These are phyloP conservation scores for Thamnophis sirtalis DNA, from an alignment of 2,113 vertebrate species.

Conservation along the genomic window DNA sequence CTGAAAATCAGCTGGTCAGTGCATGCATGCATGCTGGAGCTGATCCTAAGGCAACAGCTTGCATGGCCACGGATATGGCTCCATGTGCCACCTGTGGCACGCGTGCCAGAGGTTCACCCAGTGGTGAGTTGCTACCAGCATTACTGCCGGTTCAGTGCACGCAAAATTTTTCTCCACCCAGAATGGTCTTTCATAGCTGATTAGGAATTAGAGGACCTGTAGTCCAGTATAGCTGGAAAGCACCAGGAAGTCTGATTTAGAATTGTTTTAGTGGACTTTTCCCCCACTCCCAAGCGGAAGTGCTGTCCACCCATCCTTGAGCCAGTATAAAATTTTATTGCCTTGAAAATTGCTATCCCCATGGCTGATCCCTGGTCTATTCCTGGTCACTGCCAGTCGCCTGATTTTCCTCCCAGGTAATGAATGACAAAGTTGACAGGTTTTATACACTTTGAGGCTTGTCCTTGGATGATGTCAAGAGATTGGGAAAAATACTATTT, in stretches of 20 bases:
- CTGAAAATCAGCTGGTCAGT: too few relatives aligned
- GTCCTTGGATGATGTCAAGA: neutral
- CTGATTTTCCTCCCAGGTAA: neutral
- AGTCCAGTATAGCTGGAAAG: neutral
- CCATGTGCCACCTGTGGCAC: too few relatives aligned
- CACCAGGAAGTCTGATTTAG: neutral
- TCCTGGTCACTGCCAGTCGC: neutral
- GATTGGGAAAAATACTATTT: neutral
- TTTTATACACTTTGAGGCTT: neutral
- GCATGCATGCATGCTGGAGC: too few relatives aligned
- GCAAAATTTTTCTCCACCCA: neutral
- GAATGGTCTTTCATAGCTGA: neutral
- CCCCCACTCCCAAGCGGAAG: neutral
- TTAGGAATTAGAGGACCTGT: neutral
- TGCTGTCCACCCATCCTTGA: neutral
- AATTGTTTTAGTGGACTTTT: neutral
- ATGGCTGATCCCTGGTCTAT: neutral
- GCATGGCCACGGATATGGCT: too few relatives aligned
- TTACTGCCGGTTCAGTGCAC: too few relatives aligned
- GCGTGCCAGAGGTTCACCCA: too few relatives aligned
- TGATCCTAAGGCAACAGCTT: too few relatives aligned
- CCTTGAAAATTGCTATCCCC: neutral
- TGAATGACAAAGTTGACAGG: neutral
- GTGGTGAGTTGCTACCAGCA: too few relatives aligned
- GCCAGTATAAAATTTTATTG: neutral